Evolutionary conservation across 2,888 invertebrate genomes (phyloP).

Genomic region (Aporophyla nigra): DNA sequence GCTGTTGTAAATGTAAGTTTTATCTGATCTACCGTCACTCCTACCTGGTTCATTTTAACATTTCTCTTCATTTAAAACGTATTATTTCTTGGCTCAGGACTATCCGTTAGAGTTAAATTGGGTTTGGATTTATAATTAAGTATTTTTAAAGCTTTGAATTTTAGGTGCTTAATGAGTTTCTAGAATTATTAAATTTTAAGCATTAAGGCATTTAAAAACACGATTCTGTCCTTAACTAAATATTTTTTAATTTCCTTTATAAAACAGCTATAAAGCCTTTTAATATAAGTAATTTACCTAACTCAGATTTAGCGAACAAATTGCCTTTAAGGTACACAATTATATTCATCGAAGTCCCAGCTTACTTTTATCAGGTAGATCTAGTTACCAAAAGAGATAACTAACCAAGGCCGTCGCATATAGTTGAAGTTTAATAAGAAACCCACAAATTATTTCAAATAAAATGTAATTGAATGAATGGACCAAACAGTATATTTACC

Average conservation of each 20-base stretch:
- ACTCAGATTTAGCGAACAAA: no score
- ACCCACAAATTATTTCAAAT: no score
- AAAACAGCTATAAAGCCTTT: not conserved
- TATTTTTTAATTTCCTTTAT: not conserved
- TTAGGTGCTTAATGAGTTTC: conserved; percentile 7
- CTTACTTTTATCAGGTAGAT: not conserved
- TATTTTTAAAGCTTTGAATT: not conserved
- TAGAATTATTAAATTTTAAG: not conserved
- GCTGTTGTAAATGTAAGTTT: conserved; percentile 49
- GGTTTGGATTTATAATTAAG: conserved; percentile 27
- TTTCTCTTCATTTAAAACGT: conserved; percentile 57
- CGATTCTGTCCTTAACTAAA: not conserved
- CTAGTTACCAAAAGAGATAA: no score
- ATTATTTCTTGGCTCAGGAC: conserved; percentile 41
- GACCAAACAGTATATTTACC: no score
- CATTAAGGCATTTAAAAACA: not conserved
- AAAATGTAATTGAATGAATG: no score
- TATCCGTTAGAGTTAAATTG: conserved; percentile 10
- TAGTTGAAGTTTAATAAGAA: no score
- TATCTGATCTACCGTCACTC: conserved; percentile 54
- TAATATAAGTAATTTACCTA: not conserved
- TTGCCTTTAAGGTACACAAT: not conserved
- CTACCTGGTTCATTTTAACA: conserved; percentile 39
- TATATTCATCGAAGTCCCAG: not conserved
- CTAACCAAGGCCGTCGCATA: no score